These are phyloP conservation scores for Candidula unifasciata DNA, from an alignment of 2,888 invertebrate species.

Conservation along the genomic window DNA sequence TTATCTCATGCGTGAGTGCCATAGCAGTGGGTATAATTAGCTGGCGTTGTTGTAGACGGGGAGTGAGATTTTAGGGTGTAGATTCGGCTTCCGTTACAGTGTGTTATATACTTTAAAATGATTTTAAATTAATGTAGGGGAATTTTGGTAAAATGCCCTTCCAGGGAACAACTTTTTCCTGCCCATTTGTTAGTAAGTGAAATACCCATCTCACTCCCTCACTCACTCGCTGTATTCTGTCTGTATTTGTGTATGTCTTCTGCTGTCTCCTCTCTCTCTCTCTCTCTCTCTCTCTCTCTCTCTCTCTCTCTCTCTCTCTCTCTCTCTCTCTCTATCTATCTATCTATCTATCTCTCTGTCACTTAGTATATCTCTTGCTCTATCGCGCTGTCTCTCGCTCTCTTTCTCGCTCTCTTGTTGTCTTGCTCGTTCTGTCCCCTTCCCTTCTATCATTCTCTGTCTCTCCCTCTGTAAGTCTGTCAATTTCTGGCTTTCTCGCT, in stretches of 20 bases:
- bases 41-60: not conserved
- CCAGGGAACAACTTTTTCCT: no score
- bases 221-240: constrained; percentile 26
- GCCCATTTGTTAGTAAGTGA: no score
- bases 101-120: not conserved
- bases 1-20: constrained; percentile 15
- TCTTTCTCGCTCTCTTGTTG: no score
- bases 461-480: not conserved
- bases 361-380: not conserved
- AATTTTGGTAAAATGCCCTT: no score
- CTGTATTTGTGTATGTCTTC: not conserved
- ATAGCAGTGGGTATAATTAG: not conserved
- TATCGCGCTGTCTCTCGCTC: no score
- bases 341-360: no score
- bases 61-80: no score
- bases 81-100: no score
- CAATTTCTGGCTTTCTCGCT: not conserved
- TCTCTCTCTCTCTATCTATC: no score
- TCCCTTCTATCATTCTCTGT: constrained; percentile 3
- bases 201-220: constrained; percentile 42
- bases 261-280: not conserved
- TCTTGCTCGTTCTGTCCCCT: constrained; percentile 10
- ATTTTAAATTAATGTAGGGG: constrained; percentile 21
- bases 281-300: not conserved
- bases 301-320: constrained; percentile 21